Percentiles rank a stretch among this genome's conserved stretches.
Evolutionary conservation across 2,113 vertebrate genomes (phyloP).

Genomic region (Petroica traversi): DNA sequence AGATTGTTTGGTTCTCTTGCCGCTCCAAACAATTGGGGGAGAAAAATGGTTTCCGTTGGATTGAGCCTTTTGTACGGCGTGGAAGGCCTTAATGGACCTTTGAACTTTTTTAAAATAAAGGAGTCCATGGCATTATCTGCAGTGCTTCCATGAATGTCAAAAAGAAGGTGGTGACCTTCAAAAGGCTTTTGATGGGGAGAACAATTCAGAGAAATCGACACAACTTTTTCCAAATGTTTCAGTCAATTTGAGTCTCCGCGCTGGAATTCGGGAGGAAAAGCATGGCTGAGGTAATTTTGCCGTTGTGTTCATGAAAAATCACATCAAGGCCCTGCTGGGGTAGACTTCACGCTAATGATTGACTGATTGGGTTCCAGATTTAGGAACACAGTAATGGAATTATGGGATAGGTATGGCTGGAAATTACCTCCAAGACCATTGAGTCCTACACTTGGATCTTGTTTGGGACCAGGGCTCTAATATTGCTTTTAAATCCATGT

Average conservation of each 20-base stretch:
- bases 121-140: conserved; percentile 24
- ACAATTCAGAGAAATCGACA: conserved; percentile 7
- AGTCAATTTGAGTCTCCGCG: neutral
- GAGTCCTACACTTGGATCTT: neutral
- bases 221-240: neutral
- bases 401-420: neutral
- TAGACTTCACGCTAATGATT: neutral
- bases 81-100: conserved; percentile 54
- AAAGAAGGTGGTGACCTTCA: conserved; percentile 32
- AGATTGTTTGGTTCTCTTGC: conserved; percentile 60
- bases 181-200: conserved; percentile 27
- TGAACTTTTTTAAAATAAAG: conserved; percentile 55
- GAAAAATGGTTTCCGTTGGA: conserved; percentile 66
- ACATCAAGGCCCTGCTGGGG: neutral
- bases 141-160: neutral
- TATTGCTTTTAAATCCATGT: accelerated
- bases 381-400: accelerated
- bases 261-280: neutral
- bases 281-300: neutral
- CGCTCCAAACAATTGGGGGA: conserved; percentile 41
- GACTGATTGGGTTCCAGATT: neutral
- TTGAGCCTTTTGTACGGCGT: conserved; percentile 40
- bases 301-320: neutral
- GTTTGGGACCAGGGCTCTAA: accelerated
- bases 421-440: neutral